These are phyloP conservation scores for Xanthostigma xanthostigma DNA, from an alignment of 2,888 invertebrate genomes.

Conservation along the genomic window DNA sequence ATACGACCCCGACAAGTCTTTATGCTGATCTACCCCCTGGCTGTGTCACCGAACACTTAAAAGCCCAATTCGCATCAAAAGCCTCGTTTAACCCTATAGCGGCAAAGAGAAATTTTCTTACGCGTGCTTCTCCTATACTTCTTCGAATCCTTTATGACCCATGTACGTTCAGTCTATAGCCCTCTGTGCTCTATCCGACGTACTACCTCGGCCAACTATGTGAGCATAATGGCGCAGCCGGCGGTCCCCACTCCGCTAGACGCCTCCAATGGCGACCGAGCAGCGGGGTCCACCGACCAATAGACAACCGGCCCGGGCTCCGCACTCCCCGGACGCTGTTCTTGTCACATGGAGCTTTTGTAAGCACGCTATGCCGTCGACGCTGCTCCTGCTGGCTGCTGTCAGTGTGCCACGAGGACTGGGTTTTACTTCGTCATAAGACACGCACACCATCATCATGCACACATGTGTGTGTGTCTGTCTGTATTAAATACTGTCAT, in stretches of 20 bases:
- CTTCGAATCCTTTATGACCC: slow-evolving; percentile 76
- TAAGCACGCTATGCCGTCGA: slow-evolving; percentile 39
- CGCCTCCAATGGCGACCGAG: slow-evolving; percentile 28
- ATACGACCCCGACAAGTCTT: background rate
- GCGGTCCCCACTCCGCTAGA: slow-evolving; percentile 12
- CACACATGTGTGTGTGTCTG: too few species aligned
- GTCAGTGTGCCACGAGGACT: background rate
- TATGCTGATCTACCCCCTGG: background rate
- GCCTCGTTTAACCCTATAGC: slow-evolving; percentile 28
- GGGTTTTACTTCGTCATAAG: too few species aligned
- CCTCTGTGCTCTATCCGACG: slow-evolving; percentile 60
- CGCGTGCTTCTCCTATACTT: slow-evolving; percentile 47
- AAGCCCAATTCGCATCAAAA: slow-evolving; percentile 19
- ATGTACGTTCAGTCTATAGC: slow-evolving; percentile 73
- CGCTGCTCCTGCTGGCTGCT: slow-evolving; percentile 23
- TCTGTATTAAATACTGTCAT: too few species aligned
- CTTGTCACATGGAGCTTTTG: slow-evolving; percentile 24
- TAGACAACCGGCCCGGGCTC: background rate
- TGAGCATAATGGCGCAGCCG: slow-evolving; percentile 25
- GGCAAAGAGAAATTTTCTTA: slow-evolving; percentile 25
- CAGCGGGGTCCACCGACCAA: slow-evolving; percentile 36
- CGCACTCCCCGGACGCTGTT: slow-evolving; percentile 28
- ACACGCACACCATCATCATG: too few species aligned
- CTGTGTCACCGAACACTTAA: slow-evolving; percentile 21
- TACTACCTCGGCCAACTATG: slow-evolving; percentile 36